phyloP scores from a whole-genome alignment of 2,797 vertebrate species.

The Cheirogaleus major region DNA sequence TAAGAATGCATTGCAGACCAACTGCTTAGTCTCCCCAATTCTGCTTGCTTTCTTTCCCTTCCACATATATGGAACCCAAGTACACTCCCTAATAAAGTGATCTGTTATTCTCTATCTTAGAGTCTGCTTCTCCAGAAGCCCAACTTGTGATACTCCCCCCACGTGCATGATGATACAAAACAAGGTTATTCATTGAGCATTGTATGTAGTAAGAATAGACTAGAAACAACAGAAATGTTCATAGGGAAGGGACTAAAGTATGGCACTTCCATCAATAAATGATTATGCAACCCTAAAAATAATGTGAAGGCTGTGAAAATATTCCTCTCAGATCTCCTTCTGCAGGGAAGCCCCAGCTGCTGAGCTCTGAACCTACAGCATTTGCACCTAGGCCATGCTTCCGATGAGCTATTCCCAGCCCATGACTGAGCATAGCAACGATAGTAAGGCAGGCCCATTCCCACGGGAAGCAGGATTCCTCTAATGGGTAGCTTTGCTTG shows the following conservation, averaged over 20 bases:
- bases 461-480: not conserved
- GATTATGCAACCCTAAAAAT: slow-evolving; percentile 25
- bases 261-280: not conserved
- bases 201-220: slow-evolving; percentile 1
- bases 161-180: not conserved
- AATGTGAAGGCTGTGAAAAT: not conserved
- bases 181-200: not conserved
- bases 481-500: not conserved
- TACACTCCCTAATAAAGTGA: not conserved
- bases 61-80: not conserved
- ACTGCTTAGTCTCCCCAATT: not conserved
- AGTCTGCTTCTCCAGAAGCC: not conserved
- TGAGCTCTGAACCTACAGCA: not conserved
- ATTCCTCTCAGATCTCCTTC: not conserved
- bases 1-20: not conserved
- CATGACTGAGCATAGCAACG: not conserved
- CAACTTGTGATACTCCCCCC: not conserved
- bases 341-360: not conserved
- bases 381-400: not conserved
- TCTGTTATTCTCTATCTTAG: not conserved
- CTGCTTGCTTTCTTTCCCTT: not conserved
- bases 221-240: not conserved
- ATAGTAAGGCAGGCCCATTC: not conserved
- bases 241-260: not conserved
- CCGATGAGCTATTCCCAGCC: not conserved